Evolutionary conservation across 2,113 vertebrate genomes (phyloP), one percentile per base, ranked within the genome.

Genomic region (zebrafish (Danio rerio)): DNA sequence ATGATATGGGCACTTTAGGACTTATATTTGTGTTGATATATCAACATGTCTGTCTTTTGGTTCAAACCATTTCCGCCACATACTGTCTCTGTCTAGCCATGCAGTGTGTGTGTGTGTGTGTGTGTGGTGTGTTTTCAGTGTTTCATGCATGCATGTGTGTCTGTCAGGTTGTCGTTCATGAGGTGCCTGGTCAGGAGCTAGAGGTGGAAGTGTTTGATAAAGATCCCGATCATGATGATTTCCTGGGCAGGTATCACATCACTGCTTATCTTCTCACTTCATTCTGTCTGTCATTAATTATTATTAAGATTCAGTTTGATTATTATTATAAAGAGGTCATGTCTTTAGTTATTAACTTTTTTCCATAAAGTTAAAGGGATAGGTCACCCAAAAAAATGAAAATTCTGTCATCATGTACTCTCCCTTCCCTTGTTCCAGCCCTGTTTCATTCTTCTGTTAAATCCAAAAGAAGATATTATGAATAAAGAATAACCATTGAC

Each of bases 201-300:
- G 97, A 98, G 87, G 94, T 97, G 88, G 96, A 98, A 82, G 91
- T 98, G 21, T 98, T 96, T 90, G 97, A 98, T 91, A 98, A 98
- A 93, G 97, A 98, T 83, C 90, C 96, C 66, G 96, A 98, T 90
- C 92, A 98, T 92, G 97, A 98, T 86, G 97, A 98, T 88, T 96
- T 97, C 91, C 91, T 98, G 91, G 97, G 97, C 90, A 96, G 96
- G 97, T 98, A 92, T 88, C 86, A 81, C 62, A 55, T 78, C 83
- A 47, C 42, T 76, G 52, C 40, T 9, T n/a, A 21, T 78, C 42
- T 55, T 50, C 9, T 20, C 1, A 31, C 31, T 52, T 52, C 49
- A 9, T 52, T 52, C 42, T 83, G 16, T 75, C 3, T 6, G 16
- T n/a, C 31, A 73, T 45, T 73, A 52, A 52, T 11, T 11, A 52